phyloP scores from a whole-genome alignment of 2,113 vertebrate genomes.

The Mellivora capensis region DNA sequence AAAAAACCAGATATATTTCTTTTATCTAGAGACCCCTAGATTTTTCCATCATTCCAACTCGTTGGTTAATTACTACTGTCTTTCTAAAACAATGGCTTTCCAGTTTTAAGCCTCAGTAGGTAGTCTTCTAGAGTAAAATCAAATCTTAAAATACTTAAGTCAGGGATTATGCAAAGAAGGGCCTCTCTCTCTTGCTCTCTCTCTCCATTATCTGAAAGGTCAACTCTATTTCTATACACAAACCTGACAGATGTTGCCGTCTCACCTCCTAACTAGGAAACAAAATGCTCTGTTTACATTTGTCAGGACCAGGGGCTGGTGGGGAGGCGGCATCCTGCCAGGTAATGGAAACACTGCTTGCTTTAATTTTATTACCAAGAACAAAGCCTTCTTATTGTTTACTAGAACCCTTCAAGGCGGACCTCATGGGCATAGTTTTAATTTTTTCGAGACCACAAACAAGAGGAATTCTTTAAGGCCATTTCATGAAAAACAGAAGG shows the following conservation, averaged over 20 bases:
- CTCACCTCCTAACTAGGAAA: conserved; percentile 50
- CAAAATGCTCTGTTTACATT: conserved; percentile 52
- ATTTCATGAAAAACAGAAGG: conserved; percentile 62
- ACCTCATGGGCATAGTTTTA: conserved; percentile 63
- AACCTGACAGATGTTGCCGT: background rate
- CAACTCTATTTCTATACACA: conserved; percentile 5
- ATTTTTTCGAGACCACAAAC: conserved; percentile 75
- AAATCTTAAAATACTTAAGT: background rate
- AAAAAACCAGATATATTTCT: background rate
- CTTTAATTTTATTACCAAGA: conserved; percentile 65
- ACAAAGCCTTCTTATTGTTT: conserved; percentile 73
- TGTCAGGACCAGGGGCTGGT: conserved; percentile 17
- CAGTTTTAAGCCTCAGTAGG: background rate
- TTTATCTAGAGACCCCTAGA: background rate
- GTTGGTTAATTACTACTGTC: background rate
- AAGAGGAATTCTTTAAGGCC: conserved; percentile 57
- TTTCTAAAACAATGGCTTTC: conserved; percentile 14
- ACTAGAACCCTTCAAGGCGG: conserved; percentile 47
- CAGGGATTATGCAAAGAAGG: background rate
- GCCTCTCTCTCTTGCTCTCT: too few species aligned
- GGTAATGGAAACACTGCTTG: conserved; percentile 65
- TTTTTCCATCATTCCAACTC: conserved; percentile 29
- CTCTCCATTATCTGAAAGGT: background rate
- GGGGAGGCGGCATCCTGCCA: conserved; percentile 56
- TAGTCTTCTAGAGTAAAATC: background rate